phyloP scores from a whole-genome alignment of 2,113 vertebrate species.

The Pseudois nayaur region DNA sequence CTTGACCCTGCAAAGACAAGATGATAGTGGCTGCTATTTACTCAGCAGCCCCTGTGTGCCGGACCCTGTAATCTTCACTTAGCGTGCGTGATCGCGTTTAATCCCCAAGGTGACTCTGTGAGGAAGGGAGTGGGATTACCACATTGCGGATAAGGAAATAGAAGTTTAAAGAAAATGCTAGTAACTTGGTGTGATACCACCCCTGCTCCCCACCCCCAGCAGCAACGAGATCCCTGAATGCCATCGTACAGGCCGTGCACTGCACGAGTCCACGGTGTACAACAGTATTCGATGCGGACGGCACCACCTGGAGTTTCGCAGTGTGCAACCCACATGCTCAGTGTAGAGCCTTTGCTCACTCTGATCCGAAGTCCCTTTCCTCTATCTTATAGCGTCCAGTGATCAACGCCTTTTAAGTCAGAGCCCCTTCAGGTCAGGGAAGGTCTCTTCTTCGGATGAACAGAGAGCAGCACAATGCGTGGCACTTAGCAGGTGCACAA shows the following conservation, averaged over 20 bases:
- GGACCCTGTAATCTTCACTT: not conserved
- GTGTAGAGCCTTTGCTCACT: not conserved
- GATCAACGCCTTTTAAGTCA: slow-evolving; percentile 51
- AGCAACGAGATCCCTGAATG: not conserved
- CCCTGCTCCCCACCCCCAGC: not conserved
- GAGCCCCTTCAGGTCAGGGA: slow-evolving; percentile 18
- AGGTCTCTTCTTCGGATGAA: slow-evolving; percentile 25
- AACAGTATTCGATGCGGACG: rapidly evolving
- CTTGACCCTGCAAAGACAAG: not conserved
- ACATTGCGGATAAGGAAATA: not conserved
- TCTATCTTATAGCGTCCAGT: not conserved
- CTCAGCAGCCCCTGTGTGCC: not conserved
- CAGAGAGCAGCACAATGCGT: slow-evolving; percentile 23
- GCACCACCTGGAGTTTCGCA: not conserved
- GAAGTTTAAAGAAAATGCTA: not conserved
- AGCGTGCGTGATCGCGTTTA: not conserved
- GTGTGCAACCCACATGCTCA: not conserved
- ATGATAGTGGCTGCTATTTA: not conserved
- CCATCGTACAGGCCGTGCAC: rapidly evolving
- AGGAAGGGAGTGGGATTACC: not conserved
- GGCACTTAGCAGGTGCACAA: slow-evolving; percentile 58
- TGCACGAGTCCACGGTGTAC: rapidly evolving
- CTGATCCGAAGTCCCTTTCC: not conserved
- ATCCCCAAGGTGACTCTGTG: not conserved
- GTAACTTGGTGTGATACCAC: not conserved